Evolutionary conservation across 2,888 invertebrate species (phyloP).

Genomic region (Liodrosophila aerea): DNA sequence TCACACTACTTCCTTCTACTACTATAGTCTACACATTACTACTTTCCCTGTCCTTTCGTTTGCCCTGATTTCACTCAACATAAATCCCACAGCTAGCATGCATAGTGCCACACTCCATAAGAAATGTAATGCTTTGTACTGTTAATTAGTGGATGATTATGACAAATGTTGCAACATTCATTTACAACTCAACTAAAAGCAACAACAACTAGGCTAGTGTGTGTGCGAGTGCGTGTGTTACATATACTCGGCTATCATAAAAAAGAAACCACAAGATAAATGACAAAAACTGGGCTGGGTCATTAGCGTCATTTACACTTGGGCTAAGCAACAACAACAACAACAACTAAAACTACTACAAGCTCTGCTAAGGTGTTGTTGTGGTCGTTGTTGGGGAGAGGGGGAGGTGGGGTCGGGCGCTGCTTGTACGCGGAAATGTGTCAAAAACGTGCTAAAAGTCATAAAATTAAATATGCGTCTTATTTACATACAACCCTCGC

Average conservation of each 20-base stretch:
- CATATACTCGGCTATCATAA: constrained; percentile 4
- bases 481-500: constrained; percentile 65
- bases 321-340: constrained; percentile 38
- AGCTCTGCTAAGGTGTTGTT: not conserved
- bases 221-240: constrained; percentile 25
- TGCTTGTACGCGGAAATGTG: constrained; percentile 69
- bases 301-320: constrained; percentile 79
- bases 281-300: constrained; percentile 72
- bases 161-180: constrained; percentile 69
- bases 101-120: no score
- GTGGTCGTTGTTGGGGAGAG: not conserved
- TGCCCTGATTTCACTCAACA: constrained; percentile 3
- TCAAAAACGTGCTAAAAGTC: constrained; percentile 78
- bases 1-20: no score
- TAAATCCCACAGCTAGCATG: no score
- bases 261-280: constrained; percentile 50
- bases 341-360: not conserved
- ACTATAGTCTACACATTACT: no score
- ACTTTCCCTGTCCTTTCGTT: not conserved
- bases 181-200: constrained; percentile 67
- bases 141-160: constrained; percentile 54
- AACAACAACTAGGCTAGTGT: no score
- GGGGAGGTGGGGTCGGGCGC: constrained; percentile 10
- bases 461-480: constrained; percentile 78
- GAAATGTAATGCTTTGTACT: constrained; percentile 13